These are phyloP conservation scores for Lepilemur ruficaudatus DNA, from an alignment of 2,797 vertebrate species.

Conservation along the genomic window DNA sequence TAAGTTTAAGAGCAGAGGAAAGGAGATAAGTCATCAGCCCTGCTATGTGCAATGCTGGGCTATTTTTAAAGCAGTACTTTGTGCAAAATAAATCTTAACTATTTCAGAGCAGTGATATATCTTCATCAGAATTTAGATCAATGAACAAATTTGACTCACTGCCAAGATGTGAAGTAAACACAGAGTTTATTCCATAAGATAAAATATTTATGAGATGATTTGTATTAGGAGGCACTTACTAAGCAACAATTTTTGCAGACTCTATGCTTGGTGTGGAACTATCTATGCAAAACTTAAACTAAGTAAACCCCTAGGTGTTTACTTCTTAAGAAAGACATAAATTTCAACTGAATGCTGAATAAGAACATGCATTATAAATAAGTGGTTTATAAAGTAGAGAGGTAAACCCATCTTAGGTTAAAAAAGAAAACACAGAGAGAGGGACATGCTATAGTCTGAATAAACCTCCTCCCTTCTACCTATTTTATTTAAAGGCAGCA, in stretches of 20 bases:
- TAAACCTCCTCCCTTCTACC: not conserved
- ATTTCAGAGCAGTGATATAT: not conserved
- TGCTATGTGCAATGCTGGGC: not conserved
- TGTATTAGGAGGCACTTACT: not conserved
- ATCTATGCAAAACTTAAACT: not conserved
- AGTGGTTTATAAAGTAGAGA: not conserved
- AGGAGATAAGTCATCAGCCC: not conserved
- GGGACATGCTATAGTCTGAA: not conserved
- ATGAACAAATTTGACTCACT: not conserved
- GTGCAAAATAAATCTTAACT: not conserved
- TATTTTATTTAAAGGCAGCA: not conserved
- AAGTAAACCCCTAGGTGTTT: not conserved
- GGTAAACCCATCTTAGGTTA: not conserved
- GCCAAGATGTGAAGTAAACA: not conserved
- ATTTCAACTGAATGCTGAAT: not conserved
- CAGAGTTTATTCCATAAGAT: not conserved
- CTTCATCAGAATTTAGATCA: conserved; percentile 14
- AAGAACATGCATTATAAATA: not conserved
- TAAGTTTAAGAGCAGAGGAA: not conserved
- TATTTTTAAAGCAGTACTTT: not conserved
- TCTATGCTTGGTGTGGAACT: not conserved
- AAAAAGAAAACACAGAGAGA: not conserved
- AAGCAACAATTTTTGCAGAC: not conserved
- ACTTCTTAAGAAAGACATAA: not conserved
- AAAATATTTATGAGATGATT: not conserved